These are phyloP conservation scores for Eueides isabella DNA, from an alignment of 1,140 invertebrate species.

Conservation along the genomic window DNA sequence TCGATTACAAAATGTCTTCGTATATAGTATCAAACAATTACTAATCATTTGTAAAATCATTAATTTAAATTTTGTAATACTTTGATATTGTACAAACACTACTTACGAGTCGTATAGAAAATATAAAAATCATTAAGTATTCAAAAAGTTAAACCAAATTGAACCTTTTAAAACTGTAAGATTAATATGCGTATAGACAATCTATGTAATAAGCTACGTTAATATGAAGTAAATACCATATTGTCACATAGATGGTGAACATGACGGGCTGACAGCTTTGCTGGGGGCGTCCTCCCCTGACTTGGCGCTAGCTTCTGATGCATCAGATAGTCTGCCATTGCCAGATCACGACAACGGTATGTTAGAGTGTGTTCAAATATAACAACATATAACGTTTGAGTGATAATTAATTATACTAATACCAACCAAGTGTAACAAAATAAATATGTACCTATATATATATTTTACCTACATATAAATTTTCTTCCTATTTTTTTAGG, in stretches of 20 bases:
- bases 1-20: too few species aligned
- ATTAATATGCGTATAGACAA: too few species aligned
- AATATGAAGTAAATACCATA: background rate
- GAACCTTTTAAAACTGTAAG: too few species aligned
- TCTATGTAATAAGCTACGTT: background rate
- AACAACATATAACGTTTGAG: background rate
- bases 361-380: constrained; percentile 17
- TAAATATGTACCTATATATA: background rate
- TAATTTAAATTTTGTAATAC: too few species aligned
- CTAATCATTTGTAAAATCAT: too few species aligned
- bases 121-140: too few species aligned
- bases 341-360: constrained; percentile 71
- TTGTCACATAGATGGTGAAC: constrained; percentile 59
- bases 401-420: background rate
- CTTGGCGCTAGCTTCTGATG: constrained; percentile 67
- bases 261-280: constrained; percentile 63
- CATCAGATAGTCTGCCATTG: constrained; percentile 68
- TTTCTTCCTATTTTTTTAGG: too few species aligned
- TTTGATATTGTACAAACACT: too few species aligned
- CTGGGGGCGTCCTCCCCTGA: constrained; percentile 68
- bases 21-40: too few species aligned
- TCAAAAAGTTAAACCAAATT: too few species aligned
- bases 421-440: background rate
- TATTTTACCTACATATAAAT: too few species aligned
- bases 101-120: too few species aligned